These are phyloP conservation scores for Lepidothrix coronata DNA, from an alignment of 2,113 vertebrate genomes.

Conservation along the genomic window DNA sequence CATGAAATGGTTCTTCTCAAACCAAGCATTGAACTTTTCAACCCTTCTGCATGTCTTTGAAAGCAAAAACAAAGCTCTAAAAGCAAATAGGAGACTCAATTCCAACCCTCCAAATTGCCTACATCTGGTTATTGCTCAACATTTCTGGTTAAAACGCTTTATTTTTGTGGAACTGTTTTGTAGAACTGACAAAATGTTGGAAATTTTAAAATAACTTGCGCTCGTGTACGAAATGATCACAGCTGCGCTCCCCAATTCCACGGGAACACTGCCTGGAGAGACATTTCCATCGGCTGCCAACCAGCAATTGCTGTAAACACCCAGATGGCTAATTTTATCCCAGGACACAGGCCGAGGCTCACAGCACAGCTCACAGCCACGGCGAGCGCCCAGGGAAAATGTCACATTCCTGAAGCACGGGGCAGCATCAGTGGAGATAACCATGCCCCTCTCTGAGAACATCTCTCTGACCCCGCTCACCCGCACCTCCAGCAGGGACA, in stretches of 20 bases:
- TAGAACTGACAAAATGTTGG: slow-evolving; percentile 48
- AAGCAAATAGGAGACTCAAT: slow-evolving; percentile 43
- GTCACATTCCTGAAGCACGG: not conserved
- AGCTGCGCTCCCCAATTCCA: slow-evolving; percentile 65
- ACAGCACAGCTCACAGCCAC: not conserved
- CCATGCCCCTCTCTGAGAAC: fast-evolving
- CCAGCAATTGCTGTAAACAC: slow-evolving; percentile 48
- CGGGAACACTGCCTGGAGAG: slow-evolving; percentile 67
- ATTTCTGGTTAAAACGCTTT: slow-evolving; percentile 63
- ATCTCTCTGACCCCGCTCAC: not conserved
- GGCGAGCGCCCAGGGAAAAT: not conserved
- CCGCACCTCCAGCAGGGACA: not conserved
- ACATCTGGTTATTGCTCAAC: slow-evolving; percentile 65
- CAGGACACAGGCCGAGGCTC: slow-evolving; percentile 54
- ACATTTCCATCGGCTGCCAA: slow-evolving; percentile 46
- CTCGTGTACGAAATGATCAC: slow-evolving; percentile 59
- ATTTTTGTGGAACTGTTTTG: slow-evolving; percentile 57
- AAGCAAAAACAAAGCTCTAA: slow-evolving; percentile 46
- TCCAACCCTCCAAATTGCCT: slow-evolving; percentile 40
- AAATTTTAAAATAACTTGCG: slow-evolving; percentile 45
- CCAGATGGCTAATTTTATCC: slow-evolving; percentile 68
- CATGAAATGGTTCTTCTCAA: not conserved
- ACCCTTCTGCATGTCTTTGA: not conserved
- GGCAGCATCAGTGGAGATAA: not conserved
- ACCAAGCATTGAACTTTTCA: slow-evolving; percentile 29